These are phyloP conservation scores for Scytalopus superciliaris DNA, from an alignment of 2,113 vertebrate species.

Conservation along the genomic window DNA sequence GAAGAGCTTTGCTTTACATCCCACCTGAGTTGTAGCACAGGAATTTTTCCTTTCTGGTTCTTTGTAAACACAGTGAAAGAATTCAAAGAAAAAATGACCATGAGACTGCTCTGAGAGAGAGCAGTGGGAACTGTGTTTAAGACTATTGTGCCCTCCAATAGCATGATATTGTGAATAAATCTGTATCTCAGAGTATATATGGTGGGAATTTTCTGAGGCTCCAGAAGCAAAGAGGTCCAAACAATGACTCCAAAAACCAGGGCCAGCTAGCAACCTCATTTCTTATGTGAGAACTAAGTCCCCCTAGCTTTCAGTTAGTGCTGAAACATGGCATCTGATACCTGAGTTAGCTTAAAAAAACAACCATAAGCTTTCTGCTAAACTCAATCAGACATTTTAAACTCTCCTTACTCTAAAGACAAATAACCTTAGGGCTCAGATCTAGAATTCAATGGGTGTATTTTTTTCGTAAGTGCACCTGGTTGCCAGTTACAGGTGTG, in stretches of 20 bases:
- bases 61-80: neutral
- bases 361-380: neutral
- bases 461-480: neutral
- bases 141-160: neutral
- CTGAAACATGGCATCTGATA: neutral
- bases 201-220: neutral
- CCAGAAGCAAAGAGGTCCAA: neutral
- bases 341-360: neutral
- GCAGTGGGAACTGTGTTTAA: neutral
- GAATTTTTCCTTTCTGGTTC: neutral
- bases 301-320: neutral
- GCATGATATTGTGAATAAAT: neutral
- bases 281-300: neutral
- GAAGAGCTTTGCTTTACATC: neutral
- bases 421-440: neutral
- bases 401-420: neutral
- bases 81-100: neutral
- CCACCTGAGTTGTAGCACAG: neutral
- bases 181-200: neutral
- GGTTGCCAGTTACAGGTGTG: neutral
- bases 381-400: neutral
- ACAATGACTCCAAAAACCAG: neutral
- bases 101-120: neutral
- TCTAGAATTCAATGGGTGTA: neutral
- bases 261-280: neutral